These are phyloP conservation scores for Notodonta ziczac DNA, from an alignment of 2,888 invertebrate genomes.

Conservation along the genomic window DNA sequence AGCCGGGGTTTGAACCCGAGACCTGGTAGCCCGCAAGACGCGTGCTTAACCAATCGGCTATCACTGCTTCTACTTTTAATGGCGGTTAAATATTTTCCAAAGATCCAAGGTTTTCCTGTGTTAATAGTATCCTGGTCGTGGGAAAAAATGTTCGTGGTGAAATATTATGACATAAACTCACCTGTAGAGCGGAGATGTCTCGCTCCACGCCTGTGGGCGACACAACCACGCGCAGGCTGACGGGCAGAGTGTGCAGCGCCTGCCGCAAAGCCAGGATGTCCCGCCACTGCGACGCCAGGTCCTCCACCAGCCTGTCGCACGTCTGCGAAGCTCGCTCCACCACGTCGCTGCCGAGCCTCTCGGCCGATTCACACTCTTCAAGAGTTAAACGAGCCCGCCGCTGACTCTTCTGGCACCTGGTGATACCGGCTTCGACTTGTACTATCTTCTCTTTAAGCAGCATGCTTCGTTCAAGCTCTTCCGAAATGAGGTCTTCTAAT, in stretches of 20 bases:
- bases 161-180: conserved; percentile 30
- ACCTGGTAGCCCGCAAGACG: too few relatives aligned
- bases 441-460: conserved; percentile 90
- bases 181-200: conserved; percentile 87
- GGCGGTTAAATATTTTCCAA: too few relatives aligned
- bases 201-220: conserved; percentile 91
- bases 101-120: too few relatives aligned
- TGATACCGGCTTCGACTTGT: conserved; percentile 89
- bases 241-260: conserved; percentile 90
- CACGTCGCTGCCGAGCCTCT: conserved; percentile 89
- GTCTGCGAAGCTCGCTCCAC: conserved; percentile 91
- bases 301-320: conserved; percentile 89
- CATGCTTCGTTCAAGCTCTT: conserved; percentile 91
- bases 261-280: conserved; percentile 91
- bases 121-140: too few relatives aligned
- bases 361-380: conserved; percentile 90
- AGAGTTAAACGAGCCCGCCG: conserved; percentile 86
- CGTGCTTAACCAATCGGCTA: too few relatives aligned
- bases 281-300: conserved; percentile 89
- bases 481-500: conserved; percentile 89
- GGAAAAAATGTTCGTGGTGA: too few relatives aligned
- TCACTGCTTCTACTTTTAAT: too few relatives aligned
- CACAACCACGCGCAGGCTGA: conserved; percentile 89
- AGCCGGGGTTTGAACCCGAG: too few relatives aligned
- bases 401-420: conserved; percentile 88